Evolutionary conservation across 2,797 vertebrate genomes (phyloP), one percentile per base, ranked within the genome.

Genomic region (Spondyliosoma cantharus): DNA sequence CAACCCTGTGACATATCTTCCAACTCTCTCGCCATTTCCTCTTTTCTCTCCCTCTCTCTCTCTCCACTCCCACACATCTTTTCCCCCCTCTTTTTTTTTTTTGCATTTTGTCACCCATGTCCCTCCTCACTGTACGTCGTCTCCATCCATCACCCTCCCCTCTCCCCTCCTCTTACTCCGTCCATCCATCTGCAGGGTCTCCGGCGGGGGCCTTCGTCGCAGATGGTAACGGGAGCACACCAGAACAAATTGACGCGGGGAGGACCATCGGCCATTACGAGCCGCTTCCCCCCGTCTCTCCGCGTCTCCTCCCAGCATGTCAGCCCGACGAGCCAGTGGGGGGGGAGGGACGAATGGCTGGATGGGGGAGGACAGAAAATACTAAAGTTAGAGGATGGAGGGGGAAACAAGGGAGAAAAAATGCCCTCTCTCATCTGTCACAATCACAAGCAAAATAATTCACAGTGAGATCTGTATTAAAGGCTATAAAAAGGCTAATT

Each of bases 111-210:
- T 15, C 42, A 37, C 48, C 8, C 17, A 7, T 56, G 48, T 61
- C 46, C 27, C 56, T 49, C 22, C 24, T 57, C 37, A 52, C 46
- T 76, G 29, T 75, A 43, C 27, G 49, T 52, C 9, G 3, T 65
- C 74, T 75, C 74, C 73, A 77, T 88, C 78, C 61, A 79, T 91
- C 88, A 82, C 59, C 46, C 73, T 63, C 54, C 59, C 24, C 57
- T 71, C 74, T 74, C 80, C 60, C 74, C 65, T 73, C 71, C 59
- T 78, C 66, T 59, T 57, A 42, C 71, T 71, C 82, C 15, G 49
- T 71, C 85, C 79, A 86, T 92, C 85, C 88, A 87, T 92, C 91
- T 89, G 85, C 52, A 37, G 76, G 74, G 84, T 83, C 87, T 85
- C 78, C 46, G 83, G 80, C 83, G 84, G 83, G 43, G 43, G 62